Conservation (phyloP, 2,888 invertebrate genomes). For the Cerastis rubricosa region DNA sequence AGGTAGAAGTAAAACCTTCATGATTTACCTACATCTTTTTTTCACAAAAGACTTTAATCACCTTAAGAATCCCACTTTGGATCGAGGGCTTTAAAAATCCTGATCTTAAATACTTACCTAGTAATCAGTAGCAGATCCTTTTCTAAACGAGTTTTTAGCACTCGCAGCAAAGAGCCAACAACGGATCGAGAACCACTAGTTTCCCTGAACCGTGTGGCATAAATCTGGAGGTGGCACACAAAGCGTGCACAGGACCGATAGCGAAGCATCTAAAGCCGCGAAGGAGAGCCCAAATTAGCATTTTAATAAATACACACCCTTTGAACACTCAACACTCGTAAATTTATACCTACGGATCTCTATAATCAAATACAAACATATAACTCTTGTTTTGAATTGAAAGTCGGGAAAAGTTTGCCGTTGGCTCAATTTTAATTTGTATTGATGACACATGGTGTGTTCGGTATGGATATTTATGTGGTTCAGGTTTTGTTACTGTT, state of each 20-base stretch:
- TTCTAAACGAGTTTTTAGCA: conserved; percentile 16
- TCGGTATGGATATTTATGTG: conserved; percentile 20
- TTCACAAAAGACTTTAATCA: not conserved
- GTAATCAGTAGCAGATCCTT: not conserved
- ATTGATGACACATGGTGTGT: conserved; percentile 47
- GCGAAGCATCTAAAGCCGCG: conserved; percentile 87
- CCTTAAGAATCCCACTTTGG: not conserved
- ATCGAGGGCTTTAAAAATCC: not conserved
- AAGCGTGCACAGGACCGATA: conserved; percentile 89
- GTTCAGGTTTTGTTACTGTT: conserved; percentile 8
- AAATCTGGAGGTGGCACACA: conserved; percentile 89
- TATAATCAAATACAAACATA: conserved; percentile 90
- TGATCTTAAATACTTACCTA: not conserved
- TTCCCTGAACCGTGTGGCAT: conserved; percentile 83
- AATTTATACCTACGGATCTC: conserved; percentile 86
- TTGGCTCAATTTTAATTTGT: conserved; percentile 56
- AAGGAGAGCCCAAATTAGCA: conserved; percentile 89
- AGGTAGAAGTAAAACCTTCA: not conserved
- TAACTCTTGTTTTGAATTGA: conserved; percentile 85
- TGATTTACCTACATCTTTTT: not conserved
- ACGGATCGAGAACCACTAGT: conserved; percentile 76
- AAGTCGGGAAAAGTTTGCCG: conserved; percentile 73
- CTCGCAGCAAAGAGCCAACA: not conserved
- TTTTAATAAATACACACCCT: conserved; percentile 91
- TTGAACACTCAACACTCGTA: conserved; percentile 88